A percentile compares a stretch with the other conserved stretches of the same genome.
Evolutionary conservation across 2,797 vertebrate genomes (phyloP).

Genomic region (Peromyscus nudipes): DNA sequence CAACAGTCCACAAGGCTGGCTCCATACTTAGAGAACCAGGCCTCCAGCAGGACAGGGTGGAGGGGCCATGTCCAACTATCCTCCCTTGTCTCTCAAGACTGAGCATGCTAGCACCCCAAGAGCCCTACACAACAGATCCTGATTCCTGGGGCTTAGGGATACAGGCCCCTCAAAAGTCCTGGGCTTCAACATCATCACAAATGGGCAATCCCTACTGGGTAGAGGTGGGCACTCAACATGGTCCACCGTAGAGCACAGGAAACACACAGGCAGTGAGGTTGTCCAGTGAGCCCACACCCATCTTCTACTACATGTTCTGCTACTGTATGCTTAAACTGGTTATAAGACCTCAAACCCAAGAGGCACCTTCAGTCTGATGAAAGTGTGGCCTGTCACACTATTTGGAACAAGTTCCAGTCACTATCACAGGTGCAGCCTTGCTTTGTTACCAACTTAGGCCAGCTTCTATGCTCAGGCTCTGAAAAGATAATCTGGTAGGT

Average conservation of each 20-base stretch:
- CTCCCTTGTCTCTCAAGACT: neutral
- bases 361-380: rapidly evolving
- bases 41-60: rapidly evolving
- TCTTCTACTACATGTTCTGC: neutral
- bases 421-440: neutral
- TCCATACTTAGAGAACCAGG: neutral
- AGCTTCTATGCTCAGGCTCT: neutral
- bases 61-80: neutral
- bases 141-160: rapidly evolving
- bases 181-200: neutral
- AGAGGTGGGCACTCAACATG: no score
- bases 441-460: no score
- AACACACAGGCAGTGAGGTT: neutral
- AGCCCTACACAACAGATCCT: neutral
- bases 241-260: neutral
- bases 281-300: neutral
- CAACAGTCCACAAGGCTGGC: neutral
- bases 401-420: neutral
- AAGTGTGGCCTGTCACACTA: rapidly evolving
- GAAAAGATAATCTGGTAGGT: neutral
- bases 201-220: neutral
- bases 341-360: neutral
- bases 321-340: rapidly evolving
- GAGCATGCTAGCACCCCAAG: neutral
- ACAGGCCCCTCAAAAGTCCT: neutral